Evolutionary conservation across 2,113 vertebrate species (phyloP), one percentile per base, ranked within the genome.

Genomic region (Silurus asotus): DNA sequence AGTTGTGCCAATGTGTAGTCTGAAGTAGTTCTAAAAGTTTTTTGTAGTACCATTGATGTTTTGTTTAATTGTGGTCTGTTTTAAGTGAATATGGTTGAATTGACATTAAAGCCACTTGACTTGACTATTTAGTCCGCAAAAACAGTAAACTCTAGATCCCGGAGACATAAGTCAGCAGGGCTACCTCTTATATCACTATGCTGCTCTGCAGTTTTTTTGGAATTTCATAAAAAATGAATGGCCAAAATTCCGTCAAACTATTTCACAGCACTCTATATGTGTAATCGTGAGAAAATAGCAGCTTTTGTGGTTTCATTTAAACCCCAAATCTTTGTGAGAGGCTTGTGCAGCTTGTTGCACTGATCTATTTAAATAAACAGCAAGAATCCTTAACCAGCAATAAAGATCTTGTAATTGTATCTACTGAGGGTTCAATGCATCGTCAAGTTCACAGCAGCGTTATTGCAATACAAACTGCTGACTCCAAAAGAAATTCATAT

Each of bases 381-480:
- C 83, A 65, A 51, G 13, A 62, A 55, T 77, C 25, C 51, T 49
- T n/a, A 37, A 64, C 53, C 72, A 48, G 37, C 37, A 59, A 58
- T 74, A 10, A 70, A 49, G 61, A 51, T 49, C 14, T 15, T 48
- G 8, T 64, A 6, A 5, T 51, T 67, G 17, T 62, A 64, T 48
- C 25, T 62, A 45, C 45, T 49, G 17, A 51, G 45, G 17, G 23
- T 87, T 78, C 51, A 37, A 37, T 70, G 49, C 10, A 17, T 55
- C 55, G 49, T 55, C 2, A 49, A 51, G 82, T 84, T 87, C 78
- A 83, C 79, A 83, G 58, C 20, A 53, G 65, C 4, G 11, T 62
- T 59, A 76, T 19, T 45, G n/a, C 48, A 83, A 28, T n/a, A 53
- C 7, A 84, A 87, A 62, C 55, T 84, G 86, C 87, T 86, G 76